Base-by-base conservation (phyloP, 2,888 invertebrate genomes). In the Melanostoma scalare region DNA sequence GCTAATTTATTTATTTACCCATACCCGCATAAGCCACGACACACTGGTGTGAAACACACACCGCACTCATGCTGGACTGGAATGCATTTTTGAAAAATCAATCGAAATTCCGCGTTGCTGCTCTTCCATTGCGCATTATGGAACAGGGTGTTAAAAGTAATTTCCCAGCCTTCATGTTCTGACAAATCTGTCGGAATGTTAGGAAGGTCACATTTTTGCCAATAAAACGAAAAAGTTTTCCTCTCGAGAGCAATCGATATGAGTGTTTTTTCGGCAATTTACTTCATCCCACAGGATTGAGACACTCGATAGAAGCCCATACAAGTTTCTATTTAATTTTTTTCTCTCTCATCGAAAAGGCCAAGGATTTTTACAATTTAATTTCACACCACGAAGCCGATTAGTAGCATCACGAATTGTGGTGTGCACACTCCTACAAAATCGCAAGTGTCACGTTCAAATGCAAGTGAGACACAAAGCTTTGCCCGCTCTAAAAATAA, bases 381-480 rank as follows among this genome's bases (percentile, higher is more conserved):
- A 73, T 58, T 53, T 44, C 55, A 33, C 67, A 33, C 67, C 40
- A 52, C 53, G 63, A 55, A 56, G 71, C 38, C 72, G 73, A 77
- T 73, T 77, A 77, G 73, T 68, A 72, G 68, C 61, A 53, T 52
- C 72, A 35, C 42, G 63, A 63, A 63, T 50, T 53, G 30, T 52
- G 8, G 4, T 46, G 50, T 52, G 53, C 61, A 61, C 44, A 52
- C 35, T 58, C 20, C 9, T 48, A 38, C 40, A 63, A 53, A 46
- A 36, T 4, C n/a, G 31, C 35, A 53, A 56, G 50, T 67, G 74
- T 67, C 74, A 75, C 71, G 78, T 79, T 77, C 40, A 69, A 77
- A 56, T 82, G 36, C 52, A 82, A 77, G 56, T 65, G 73, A 82
- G 68, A 58, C 52, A 76, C 76, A 77, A 58, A 68, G 68, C 77